Evolutionary conservation across 2,888 invertebrate genomes (phyloP).

Genomic region (Alloplasta piceator): DNA sequence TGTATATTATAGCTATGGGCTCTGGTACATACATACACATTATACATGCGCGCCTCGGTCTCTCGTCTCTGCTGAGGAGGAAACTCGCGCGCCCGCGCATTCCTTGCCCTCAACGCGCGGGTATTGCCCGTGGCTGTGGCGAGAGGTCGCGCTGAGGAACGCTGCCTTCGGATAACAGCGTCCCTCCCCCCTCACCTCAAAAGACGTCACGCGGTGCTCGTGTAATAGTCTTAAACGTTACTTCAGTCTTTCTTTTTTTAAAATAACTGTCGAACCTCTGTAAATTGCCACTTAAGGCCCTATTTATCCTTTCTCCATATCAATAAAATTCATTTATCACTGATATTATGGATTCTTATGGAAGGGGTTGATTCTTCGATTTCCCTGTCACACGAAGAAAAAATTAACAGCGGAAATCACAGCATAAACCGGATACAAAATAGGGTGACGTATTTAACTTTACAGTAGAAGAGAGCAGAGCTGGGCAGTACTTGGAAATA

Average conservation of each 20-base stretch:
- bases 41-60: conserved; percentile 30
- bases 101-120: conserved; percentile 71
- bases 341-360: too few species aligned
- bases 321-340: too few species aligned
- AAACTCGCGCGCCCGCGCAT: conserved; percentile 70
- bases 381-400: too few species aligned
- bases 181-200: conserved; percentile 8
- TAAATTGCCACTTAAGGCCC: too few species aligned
- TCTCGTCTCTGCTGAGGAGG: conserved; percentile 29
- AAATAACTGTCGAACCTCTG: too few species aligned
- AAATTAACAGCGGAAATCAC: too few species aligned
- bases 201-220: conserved; percentile 54
- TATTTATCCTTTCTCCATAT: too few species aligned
- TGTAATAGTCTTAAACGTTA: conserved; percentile 10
- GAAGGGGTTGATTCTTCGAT: too few species aligned
- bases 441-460: too few species aligned
- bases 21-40: conserved; percentile 9
- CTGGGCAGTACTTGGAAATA: too few species aligned
- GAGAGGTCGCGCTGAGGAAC: conserved; percentile 57
- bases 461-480: too few species aligned
- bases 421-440: too few species aligned
- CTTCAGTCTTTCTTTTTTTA: conserved; percentile 69
- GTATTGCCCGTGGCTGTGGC: conserved; percentile 60
- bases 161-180: conserved; percentile 44
- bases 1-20: conserved; percentile 66